phyloP scores from a whole-genome alignment of 2,113 vertebrate species.

The Laticauda colubrina region DNA sequence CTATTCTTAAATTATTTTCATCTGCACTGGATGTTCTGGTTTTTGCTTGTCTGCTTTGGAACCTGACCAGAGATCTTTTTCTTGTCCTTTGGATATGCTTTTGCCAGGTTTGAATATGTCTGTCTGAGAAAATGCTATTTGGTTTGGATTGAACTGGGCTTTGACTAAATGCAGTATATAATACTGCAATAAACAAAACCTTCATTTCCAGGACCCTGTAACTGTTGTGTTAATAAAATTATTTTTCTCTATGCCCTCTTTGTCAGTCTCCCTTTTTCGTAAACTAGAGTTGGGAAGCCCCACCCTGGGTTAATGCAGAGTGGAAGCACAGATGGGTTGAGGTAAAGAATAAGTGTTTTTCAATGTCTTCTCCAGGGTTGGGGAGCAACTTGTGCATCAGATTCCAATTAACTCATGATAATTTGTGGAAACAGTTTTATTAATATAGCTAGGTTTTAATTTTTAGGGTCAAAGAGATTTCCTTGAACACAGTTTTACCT shows the following conservation, averaged over 20 bases:
- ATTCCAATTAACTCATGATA: background rate
- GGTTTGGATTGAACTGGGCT: background rate
- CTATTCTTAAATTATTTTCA: background rate
- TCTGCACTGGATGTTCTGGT: too few relatives aligned
- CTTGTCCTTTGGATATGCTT: background rate
- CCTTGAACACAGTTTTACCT: background rate
- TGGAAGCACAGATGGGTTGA: background rate
- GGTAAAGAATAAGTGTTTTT: background rate
- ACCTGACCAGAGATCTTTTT: background rate
- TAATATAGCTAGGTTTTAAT: background rate
- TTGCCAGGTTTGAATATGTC: background rate
- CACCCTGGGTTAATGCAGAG: background rate
- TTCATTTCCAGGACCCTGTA: background rate
- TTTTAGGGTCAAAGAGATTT: background rate
- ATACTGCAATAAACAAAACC: too few relatives aligned
- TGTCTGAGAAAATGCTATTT: background rate
- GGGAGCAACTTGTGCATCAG: background rate
- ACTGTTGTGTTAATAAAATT: background rate
- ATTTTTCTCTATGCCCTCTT: background rate
- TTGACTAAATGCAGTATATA: too few relatives aligned
- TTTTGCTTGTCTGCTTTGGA: background rate
- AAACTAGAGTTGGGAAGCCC: background rate
- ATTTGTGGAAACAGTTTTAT: background rate
- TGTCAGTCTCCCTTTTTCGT: background rate
- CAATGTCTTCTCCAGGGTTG: background rate